Base-by-base conservation (phyloP, 2,888 invertebrate species). In the Kuschelorhynchus macadamiae region DNA sequence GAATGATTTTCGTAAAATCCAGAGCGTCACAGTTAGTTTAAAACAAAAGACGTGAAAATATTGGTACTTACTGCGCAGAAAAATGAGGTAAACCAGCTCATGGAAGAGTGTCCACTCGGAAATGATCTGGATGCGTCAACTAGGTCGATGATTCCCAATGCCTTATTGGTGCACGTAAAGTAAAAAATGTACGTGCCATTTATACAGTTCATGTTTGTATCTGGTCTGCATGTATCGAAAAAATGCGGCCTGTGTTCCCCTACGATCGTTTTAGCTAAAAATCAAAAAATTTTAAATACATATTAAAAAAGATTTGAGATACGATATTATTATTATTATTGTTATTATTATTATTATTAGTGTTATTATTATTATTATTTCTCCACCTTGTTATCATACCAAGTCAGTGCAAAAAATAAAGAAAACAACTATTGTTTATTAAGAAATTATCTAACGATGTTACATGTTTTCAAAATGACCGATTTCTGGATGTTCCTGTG, bases 211-310 rank as follows among this genome's bases (percentile, higher is more conserved):
- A 82, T 70, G 0, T 88, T 87, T 50, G 88, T 87, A 72, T 89
- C 88, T 3, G 92, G 92, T 71, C 83, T 81, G 79, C 93, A 93
- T 0, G 91, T 86, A 74, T 90, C 89, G 66, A 92, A 86, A 83
- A 92, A 93, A 72, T 91, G 91, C 0, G 93, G 93, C 67, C 92
- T 86, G 0, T 91, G 90, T 52, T 91, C 91, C 0, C 91, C 91
- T 1, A 91, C 86, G 17, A 90, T 83, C 20, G 88, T 86, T 80
- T 92, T 92, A 33, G 87, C 71, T 71, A 14, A 50, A 68, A 63
- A 25, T 25, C n/a, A n/a, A n/a, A n/a, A n/a, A 9, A 30, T 7
- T 7, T 30, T 7, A 30, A 30, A 30, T 30, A 30, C 4, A 30
- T 11, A 53, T 18, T 21, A 52, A 7, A 25, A 25, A 25, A 25